These are phyloP conservation scores for Ischnus inquisitorius DNA, from an alignment of 2,888 invertebrate species.

Conservation along the genomic window DNA sequence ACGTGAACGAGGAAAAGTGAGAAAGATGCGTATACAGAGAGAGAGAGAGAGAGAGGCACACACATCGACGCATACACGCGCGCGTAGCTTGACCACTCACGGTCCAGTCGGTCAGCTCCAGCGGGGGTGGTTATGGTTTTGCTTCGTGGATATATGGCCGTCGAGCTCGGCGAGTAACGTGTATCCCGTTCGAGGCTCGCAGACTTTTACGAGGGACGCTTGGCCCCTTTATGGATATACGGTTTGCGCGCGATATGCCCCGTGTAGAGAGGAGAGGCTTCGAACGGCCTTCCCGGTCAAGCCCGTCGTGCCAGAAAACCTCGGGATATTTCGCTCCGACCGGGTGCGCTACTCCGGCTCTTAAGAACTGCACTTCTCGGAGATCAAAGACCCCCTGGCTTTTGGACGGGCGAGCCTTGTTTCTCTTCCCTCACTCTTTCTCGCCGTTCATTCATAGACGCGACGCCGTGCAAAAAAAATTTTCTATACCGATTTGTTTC, in stretches of 20 bases:
- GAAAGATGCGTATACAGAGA: constrained; percentile 23
- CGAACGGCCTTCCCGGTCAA: constrained; percentile 9
- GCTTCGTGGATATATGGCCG: constrained; percentile 64
- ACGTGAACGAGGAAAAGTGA: constrained; percentile 28
- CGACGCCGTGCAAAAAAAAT: constrained; percentile 22
- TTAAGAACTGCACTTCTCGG: constrained; percentile 61
- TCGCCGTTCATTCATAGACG: constrained; percentile 22
- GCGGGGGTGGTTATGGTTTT: constrained; percentile 67
- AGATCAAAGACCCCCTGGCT: constrained; percentile 52
- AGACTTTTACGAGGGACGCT: constrained; percentile 69
- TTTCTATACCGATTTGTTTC: not conserved
- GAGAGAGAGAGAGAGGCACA: not conserved
- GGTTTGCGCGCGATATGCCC: constrained; percentile 37
- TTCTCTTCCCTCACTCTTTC: constrained; percentile 19
- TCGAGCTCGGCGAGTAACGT: constrained; percentile 54
- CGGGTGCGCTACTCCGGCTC: constrained; percentile 37
- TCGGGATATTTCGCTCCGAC: constrained; percentile 24
- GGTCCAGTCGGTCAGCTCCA: constrained; percentile 53
- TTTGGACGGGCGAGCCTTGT: constrained; percentile 29
- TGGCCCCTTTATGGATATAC: constrained; percentile 68
- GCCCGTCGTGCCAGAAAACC: not conserved
- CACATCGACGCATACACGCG: not conserved
- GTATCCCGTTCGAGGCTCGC: constrained; percentile 51
- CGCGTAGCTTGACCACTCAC: constrained; percentile 33
- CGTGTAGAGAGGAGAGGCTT: constrained; percentile 25